Percentiles rank a stretch among this genome's conserved stretches.
Evolutionary conservation across 2,113 vertebrate genomes (phyloP).

Genomic region (Atherinomorus stipes): DNA sequence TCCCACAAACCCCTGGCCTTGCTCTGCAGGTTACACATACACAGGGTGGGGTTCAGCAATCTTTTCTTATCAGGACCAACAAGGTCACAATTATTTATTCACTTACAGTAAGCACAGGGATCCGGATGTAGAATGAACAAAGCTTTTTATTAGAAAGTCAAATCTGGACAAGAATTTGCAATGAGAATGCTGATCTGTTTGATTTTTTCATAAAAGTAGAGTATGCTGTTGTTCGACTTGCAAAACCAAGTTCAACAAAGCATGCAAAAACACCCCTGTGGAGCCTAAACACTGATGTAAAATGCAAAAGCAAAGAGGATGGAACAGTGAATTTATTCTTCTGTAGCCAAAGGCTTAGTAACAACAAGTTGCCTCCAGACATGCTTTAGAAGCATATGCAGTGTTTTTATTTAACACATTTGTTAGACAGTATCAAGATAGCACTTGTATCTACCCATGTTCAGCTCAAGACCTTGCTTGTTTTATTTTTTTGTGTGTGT

Average conservation of each 20-base stretch:
- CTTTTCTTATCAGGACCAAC: not conserved
- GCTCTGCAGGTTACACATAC: not conserved
- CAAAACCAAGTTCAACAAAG: conserved; percentile 1
- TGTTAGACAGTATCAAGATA: not conserved
- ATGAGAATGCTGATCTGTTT: not conserved
- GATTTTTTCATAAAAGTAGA: not conserved
- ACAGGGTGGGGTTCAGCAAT: conserved; percentile 16
- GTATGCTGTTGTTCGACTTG: not conserved
- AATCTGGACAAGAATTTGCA: not conserved
- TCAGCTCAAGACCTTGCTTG: not conserved
- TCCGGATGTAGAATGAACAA: no score
- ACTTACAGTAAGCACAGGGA: not conserved
- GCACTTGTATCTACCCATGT: not conserved
- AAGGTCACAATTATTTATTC: not conserved
- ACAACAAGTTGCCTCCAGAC: not conserved
- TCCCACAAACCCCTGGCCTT: conserved; percentile 18
- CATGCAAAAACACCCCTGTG: conserved; percentile 9
- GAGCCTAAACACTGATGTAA: conserved; percentile 43
- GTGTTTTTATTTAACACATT: not conserved
- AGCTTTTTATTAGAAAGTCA: not conserved
- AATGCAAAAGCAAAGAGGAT: conserved; percentile 13
- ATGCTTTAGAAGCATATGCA: not conserved
- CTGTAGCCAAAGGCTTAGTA: conserved; percentile 7
- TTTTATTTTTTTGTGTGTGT: not conserved
- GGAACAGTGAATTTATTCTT: conserved; percentile 32